Percentiles rank a stretch among this genome's conserved stretches.
Conservation (phyloP, 2,113 vertebrate species). For the Peromyscus leucopus region DNA sequence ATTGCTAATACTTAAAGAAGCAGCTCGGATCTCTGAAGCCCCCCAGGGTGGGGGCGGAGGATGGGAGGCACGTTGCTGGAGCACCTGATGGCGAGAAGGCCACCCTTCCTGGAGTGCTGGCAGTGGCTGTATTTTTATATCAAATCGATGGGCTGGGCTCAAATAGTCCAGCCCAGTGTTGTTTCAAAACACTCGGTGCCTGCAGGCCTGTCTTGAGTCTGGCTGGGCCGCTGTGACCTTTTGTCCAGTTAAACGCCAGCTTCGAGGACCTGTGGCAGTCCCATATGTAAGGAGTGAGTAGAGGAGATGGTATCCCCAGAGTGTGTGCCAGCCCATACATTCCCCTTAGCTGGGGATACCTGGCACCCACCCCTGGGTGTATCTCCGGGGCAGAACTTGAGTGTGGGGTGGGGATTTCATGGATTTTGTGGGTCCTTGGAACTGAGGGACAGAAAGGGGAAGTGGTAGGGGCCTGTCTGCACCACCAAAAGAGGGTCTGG, state of each 20-base stretch:
- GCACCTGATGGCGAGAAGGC: slow-evolving; percentile 7
- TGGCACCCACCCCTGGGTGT: background rate
- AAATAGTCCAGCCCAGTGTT: background rate
- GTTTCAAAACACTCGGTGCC: background rate
- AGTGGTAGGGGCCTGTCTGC: background rate
- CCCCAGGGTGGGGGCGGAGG: slow-evolving; percentile 13
- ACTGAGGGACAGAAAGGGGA: background rate
- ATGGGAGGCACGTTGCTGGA: background rate
- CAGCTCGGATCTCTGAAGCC: background rate
- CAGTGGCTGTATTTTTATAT: slow-evolving; percentile 47
- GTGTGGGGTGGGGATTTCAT: background rate
- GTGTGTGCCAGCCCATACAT: accelerated
- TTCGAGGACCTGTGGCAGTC: accelerated
- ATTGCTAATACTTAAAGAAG: background rate
- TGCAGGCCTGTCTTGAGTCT: background rate
- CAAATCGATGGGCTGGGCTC: slow-evolving; percentile 28
- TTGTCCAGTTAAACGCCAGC: accelerated
- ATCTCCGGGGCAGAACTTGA: background rate
- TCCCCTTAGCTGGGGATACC: background rate
- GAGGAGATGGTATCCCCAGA: background rate
- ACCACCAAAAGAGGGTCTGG: background rate
- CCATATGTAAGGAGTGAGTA: accelerated
- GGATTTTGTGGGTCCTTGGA: background rate
- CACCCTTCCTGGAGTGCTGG: slow-evolving; percentile 5
- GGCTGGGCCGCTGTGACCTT: background rate